These are phyloP conservation scores for Ursus arctos DNA, from an alignment of 2,113 vertebrate species.

Conservation along the genomic window DNA sequence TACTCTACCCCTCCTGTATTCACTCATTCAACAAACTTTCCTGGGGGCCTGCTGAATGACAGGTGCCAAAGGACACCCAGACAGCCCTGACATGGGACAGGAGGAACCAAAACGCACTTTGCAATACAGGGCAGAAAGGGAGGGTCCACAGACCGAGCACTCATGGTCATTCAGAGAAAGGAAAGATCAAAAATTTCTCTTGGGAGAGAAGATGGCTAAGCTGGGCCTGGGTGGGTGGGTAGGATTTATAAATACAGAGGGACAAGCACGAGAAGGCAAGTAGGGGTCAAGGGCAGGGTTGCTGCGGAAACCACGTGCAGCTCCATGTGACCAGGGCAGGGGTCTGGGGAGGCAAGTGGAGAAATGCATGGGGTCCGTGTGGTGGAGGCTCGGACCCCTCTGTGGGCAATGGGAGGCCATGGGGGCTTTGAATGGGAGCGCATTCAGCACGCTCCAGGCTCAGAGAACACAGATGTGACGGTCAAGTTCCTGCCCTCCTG, in stretches of 20 bases:
- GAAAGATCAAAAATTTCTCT: background rate
- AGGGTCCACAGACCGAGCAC: accelerated
- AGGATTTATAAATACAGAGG: background rate
- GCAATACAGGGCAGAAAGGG: background rate
- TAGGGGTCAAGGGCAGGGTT: accelerated
- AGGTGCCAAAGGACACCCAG: background rate
- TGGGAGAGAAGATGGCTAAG: background rate
- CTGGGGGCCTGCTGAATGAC: background rate
- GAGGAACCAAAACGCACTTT: background rate
- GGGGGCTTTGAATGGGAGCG: background rate
- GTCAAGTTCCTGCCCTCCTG: background rate
- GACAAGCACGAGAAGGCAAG: background rate
- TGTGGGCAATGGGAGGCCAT: accelerated
- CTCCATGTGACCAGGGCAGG: background rate
- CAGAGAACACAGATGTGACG: background rate
- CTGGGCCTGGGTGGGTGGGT: background rate
- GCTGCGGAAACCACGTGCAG: accelerated
- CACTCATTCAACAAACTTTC: background rate
- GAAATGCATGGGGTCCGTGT: accelerated
- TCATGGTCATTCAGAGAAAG: background rate
- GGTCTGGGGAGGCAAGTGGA: too few relatives aligned
- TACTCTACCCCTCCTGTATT: background rate
- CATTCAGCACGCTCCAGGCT: background rate
- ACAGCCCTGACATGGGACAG: accelerated
- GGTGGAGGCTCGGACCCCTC: background rate